Evolutionary conservation across 2,797 vertebrate species (phyloP).

Genomic region (Microctenopoma steveboyesi): DNA sequence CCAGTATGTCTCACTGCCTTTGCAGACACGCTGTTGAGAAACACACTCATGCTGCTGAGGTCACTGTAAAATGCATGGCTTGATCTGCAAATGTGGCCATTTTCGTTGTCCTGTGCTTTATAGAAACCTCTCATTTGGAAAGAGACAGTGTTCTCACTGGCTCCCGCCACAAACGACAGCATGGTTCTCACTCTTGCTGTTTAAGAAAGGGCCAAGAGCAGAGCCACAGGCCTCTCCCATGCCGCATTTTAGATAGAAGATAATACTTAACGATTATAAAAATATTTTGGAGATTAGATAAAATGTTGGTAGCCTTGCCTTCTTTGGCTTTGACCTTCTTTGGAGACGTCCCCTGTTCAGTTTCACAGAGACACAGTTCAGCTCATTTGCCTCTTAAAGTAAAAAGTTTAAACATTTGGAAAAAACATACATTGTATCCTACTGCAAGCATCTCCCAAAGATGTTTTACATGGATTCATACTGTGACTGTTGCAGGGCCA

Average conservation of each 20-base stretch:
- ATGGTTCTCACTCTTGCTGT: slow-evolving; percentile 52
- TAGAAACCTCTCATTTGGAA: slow-evolving; percentile 77
- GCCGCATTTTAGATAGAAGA: slow-evolving; percentile 37
- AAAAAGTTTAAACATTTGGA: slow-evolving; percentile 17
- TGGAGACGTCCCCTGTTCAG: slow-evolving; percentile 5
- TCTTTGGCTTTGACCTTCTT: slow-evolving; percentile 9
- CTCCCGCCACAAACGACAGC: slow-evolving; percentile 55
- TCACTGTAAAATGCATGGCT: slow-evolving; percentile 46
- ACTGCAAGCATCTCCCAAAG: background rate
- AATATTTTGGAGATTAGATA: slow-evolving; percentile 13
- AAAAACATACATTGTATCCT: slow-evolving; percentile 1
- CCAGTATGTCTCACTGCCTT: slow-evolving; percentile 13
- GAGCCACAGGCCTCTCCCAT: slow-evolving; percentile 48
- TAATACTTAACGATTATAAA: slow-evolving; percentile 52
- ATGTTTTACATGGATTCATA: background rate
- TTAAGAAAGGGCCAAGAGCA: slow-evolving; percentile 39
- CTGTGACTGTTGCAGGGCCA: slow-evolving; percentile 79
- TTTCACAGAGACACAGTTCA: slow-evolving; percentile 9
- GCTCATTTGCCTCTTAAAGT: slow-evolving; percentile 22
- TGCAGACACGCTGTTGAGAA: slow-evolving; percentile 20
- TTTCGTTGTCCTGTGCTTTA: slow-evolving; percentile 54
- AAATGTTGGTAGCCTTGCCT: slow-evolving; percentile 19
- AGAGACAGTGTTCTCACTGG: slow-evolving; percentile 56
- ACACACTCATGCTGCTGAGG: slow-evolving; percentile 38
- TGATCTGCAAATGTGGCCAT: slow-evolving; percentile 54